Conservation (phyloP, 2,888 invertebrate genomes). For the Volucella zonaria region DNA sequence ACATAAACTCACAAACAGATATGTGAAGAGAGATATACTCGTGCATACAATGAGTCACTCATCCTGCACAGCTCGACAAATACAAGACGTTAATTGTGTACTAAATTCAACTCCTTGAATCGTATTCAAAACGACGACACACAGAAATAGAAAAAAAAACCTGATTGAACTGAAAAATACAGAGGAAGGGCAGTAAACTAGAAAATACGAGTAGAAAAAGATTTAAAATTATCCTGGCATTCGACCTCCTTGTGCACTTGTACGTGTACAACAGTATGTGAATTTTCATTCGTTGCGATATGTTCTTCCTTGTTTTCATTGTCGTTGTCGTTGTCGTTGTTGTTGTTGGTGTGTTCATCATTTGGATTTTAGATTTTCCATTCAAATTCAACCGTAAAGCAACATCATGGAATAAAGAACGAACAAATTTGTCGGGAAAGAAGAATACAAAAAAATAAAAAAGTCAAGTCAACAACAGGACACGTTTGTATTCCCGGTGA, state of each 20-base stretch:
- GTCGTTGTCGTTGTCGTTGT: constrained; percentile 12
- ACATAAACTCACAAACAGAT: not conserved
- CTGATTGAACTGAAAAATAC: not conserved
- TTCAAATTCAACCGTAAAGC: constrained; percentile 61
- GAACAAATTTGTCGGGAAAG: constrained; percentile 42
- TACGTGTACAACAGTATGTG: constrained; percentile 8
- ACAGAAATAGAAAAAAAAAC: not conserved
- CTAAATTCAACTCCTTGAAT: constrained; percentile 48
- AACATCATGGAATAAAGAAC: constrained; percentile 44
- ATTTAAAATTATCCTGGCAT: constrained; percentile 20
- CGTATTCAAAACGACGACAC: constrained; percentile 34
- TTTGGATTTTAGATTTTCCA: constrained; percentile 42
- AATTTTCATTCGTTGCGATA: constrained; percentile 22
- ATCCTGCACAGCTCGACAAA: constrained; percentile 22
- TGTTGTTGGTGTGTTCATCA: constrained; percentile 28
- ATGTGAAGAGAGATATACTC: not conserved
- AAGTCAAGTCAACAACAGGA: constrained; percentile 51
- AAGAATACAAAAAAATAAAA: constrained; percentile 3
- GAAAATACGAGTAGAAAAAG: not conserved
- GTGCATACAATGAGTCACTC: not conserved
- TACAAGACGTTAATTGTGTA: constrained; percentile 56
- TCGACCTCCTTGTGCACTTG: constrained; percentile 20
- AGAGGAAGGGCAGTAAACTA: not conserved
- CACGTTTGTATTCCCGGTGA: constrained; percentile 56
- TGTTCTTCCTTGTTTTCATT: constrained; percentile 23